Conservation (phyloP, 2,113 vertebrate genomes). For the Gulo gulo region DNA sequence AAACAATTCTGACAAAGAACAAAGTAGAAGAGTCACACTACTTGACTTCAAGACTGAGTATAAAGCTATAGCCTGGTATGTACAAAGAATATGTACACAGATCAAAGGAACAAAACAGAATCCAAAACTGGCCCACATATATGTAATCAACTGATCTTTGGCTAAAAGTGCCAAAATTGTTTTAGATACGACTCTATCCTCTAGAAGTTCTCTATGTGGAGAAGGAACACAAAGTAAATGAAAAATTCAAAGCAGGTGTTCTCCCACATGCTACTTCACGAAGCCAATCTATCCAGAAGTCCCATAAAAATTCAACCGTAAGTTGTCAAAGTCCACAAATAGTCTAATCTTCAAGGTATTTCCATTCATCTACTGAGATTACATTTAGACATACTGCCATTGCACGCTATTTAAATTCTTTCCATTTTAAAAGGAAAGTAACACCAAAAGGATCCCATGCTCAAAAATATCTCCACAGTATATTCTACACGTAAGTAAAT, state of each 20-base stretch:
- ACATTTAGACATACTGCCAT: neutral
- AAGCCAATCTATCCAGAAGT: neutral
- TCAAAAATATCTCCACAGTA: neutral
- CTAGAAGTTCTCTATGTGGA: neutral
- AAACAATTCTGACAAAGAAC: neutral
- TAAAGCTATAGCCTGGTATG: neutral
- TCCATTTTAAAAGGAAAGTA: neutral
- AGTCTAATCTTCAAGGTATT: neutral
- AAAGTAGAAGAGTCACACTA: neutral
- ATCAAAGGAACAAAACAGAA: neutral
- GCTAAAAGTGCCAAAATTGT: neutral
- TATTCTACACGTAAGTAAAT: neutral
- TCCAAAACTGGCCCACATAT: neutral
- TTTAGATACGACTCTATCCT: neutral
- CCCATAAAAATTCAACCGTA: neutral
- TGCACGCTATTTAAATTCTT: neutral
- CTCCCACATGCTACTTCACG: neutral
- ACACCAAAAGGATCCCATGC: neutral
- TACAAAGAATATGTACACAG: neutral
- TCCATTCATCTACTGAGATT: neutral
- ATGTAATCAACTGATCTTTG: neutral
- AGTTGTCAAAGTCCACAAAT: neutral
- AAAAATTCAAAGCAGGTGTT: slow-evolving; percentile 1
- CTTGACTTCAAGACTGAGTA: neutral
- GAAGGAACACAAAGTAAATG: neutral